Evolutionary conservation across 2,797 vertebrate genomes (phyloP), one percentile per base, ranked within the genome.

Genomic region (Catharus ustulatus): DNA sequence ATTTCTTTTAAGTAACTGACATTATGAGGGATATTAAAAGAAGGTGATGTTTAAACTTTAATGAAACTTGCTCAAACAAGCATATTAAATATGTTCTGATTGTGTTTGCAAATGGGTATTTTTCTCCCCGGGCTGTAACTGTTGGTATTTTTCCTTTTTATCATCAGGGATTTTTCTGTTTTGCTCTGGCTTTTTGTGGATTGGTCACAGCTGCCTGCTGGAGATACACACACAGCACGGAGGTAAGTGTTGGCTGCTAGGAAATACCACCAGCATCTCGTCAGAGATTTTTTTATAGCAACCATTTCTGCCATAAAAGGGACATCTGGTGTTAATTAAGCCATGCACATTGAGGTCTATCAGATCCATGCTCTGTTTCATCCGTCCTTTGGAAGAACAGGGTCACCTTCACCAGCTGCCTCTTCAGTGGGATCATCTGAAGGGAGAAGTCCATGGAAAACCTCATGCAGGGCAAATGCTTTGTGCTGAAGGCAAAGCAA

Each of bases 81-180:
- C 7, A 0, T 63, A 64, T 91, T 82, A 84, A 90, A 76, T 63
- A 42, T 14, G 16, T 76, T 40, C 52, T 9, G 1, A n/a, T 2
- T 11, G 17, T 74, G 54, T 68, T 95, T 88, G 75, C 76, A 73
- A 48, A 54, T 57, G 59, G n/a, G 2, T 71, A 8, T 49, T 92
- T 89, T 84, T 52, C 74, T 87, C 42, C 42, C 45, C 21, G 5
- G 46, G 15, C 19, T 71, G 34, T 82, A 90, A 90, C 72, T 94
- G 76, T 84, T 75, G 51, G 13, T 55, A 13, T 29, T 77, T 54
- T 90, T 84, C 68, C 66, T 82, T 54, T 80, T 73, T 66, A 45
- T 92, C 83, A 69, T 52, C 95, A 98, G 98, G 97, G 96, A 29
- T 98, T 98, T 96, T 92, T 98, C 89, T 98, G 97, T 89, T 98